Conservation (phyloP, 2,797 vertebrate genomes). For the Pipistrellus kuhlii region DNA sequence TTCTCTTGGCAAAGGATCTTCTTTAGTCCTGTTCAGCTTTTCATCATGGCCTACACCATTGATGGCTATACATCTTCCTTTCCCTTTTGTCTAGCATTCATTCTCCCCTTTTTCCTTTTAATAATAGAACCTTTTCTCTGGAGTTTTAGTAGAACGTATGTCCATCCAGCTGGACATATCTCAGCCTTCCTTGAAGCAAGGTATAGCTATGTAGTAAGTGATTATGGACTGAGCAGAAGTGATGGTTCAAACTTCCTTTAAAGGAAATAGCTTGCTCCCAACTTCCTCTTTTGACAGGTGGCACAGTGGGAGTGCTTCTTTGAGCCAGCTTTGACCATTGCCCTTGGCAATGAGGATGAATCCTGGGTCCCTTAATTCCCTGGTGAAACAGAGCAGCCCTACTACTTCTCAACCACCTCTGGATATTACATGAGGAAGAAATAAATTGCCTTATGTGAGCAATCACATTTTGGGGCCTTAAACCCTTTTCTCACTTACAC, state of each 20-base stretch:
- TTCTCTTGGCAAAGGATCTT: background rate
- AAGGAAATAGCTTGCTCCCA: slow-evolving; percentile 10
- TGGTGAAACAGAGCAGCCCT: background rate
- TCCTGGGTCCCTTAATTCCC: background rate
- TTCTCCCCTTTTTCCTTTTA: background rate
- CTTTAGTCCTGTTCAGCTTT: background rate
- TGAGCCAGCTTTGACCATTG: background rate
- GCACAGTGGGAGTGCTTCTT: background rate
- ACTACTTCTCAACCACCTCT: background rate
- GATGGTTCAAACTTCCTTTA: background rate
- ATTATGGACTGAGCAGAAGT: background rate
- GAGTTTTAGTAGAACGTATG: background rate
- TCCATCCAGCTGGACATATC: background rate
- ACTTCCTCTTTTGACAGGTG: background rate
- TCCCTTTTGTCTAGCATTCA: background rate
- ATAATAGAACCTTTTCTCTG: background rate
- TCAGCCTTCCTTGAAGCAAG: background rate
- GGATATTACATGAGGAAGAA: background rate
- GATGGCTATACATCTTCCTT: background rate
- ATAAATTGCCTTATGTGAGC: background rate
- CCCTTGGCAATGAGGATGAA: background rate
- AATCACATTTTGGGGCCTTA: background rate
- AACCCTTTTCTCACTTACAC: background rate
- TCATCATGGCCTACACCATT: too few species aligned
- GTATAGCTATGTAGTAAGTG: background rate